phyloP scores from a whole-genome alignment of 2,797 vertebrate species.

The Pantherophis vulpinus region DNA sequence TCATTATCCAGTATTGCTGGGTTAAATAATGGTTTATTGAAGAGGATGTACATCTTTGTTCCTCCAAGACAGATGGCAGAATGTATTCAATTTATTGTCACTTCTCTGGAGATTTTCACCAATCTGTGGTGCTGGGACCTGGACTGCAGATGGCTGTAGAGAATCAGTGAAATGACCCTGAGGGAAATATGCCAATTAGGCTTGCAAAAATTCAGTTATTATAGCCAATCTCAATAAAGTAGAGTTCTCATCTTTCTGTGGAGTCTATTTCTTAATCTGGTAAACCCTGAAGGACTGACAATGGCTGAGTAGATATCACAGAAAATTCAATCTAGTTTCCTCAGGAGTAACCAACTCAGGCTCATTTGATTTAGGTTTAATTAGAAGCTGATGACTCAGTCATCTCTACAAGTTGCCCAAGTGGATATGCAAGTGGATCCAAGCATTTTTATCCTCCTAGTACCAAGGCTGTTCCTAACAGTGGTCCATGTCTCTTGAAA shows the following conservation, averaged over 20 bases:
- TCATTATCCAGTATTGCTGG: not conserved
- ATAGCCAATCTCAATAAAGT: not conserved
- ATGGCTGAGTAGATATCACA: not conserved
- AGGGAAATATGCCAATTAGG: not conserved
- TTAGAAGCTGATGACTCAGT: not conserved
- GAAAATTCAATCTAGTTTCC: not conserved
- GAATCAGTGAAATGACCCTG: not conserved
- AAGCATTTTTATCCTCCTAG: not conserved
- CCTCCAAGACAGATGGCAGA: not conserved
- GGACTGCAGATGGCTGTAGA: not conserved
- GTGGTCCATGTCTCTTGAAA: not conserved
- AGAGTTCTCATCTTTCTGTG: not conserved
- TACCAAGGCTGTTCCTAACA: not conserved
- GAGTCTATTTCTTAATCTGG: not conserved
- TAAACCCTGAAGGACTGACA: not conserved
- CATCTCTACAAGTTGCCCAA: not conserved
- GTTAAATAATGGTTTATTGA: not conserved
- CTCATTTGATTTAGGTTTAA: not conserved
- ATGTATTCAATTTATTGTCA: not conserved
- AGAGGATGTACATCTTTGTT: not conserved
- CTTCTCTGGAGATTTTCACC: not conserved
- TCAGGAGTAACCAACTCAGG: not conserved
- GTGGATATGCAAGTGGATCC: not conserved
- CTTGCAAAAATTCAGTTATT: not conserved
- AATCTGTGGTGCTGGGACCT: not conserved